A percentile compares a stretch with the other conserved stretches of the same genome.
Conservation (phyloP, 2,888 invertebrate species). For the Morpho helenor region DNA sequence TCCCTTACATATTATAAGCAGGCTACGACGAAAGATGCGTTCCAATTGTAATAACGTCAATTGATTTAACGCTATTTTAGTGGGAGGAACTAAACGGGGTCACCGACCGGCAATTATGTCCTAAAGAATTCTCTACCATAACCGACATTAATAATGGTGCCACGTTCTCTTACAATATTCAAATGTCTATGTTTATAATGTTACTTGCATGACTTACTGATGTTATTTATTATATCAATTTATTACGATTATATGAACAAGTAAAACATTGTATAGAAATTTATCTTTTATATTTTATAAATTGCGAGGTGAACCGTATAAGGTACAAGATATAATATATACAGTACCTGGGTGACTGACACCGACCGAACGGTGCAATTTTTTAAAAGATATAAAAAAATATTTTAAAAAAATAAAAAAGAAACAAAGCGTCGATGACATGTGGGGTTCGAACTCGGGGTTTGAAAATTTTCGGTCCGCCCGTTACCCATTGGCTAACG, state of each 20-base stretch:
- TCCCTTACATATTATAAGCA: conserved; percentile 51
- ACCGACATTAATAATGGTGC: conserved; percentile 33
- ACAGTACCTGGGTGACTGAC: no score
- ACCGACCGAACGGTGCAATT: no score
- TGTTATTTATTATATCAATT: conserved; percentile 8
- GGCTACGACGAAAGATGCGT: conserved; percentile 62
- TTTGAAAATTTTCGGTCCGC: no score
- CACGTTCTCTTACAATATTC: conserved; percentile 29
- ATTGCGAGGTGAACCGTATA: no score
- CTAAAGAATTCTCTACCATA: conserved; percentile 55
- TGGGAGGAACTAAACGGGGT: conserved; percentile 73
- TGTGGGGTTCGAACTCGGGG: no score
- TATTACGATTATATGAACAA: conserved; percentile 1
- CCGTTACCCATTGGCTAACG: no score
- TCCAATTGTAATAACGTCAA: conserved; percentile 77
- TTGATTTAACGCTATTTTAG: conserved; percentile 77
- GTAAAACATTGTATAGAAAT: neutral
- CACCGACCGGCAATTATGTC: conserved; percentile 76
- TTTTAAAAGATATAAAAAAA: no score
- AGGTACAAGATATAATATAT: no score
- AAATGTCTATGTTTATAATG: conserved; percentile 13
- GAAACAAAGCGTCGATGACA: no score
- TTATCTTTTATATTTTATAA: no score
- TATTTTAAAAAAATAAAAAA: no score
- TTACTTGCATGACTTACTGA: conserved; percentile 11